Percentiles rank a stretch among this genome's conserved stretches.
Evolutionary conservation across 53 echinoderm and acorn worm species (phyloP).

Genomic region (Actinopyga echinites): DNA sequence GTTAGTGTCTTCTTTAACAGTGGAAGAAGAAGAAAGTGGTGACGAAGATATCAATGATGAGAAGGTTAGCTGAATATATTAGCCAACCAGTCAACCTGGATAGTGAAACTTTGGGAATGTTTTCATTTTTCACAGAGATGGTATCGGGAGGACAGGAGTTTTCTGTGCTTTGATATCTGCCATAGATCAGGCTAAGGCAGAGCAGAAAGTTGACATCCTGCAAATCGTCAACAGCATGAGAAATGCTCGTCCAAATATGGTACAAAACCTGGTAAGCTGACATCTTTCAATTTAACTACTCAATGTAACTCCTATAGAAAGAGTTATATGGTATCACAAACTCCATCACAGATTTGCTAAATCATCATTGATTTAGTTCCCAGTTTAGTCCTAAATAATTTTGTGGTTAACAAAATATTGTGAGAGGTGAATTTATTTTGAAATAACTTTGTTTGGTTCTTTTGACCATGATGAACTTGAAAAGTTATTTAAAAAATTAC

Average conservation of each 20-base stretch:
- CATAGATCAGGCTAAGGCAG: conserved; percentile 61
- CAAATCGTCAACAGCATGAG: conserved; percentile 72
- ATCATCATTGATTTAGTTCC: too few relatives aligned
- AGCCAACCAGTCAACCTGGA: background rate
- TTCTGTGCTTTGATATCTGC: conserved; percentile 62
- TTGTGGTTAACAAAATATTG: too few relatives aligned
- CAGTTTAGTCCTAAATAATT: too few relatives aligned
- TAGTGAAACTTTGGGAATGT: background rate
- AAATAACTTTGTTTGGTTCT: too few relatives aligned
- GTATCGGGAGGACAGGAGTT: conserved; percentile 55
- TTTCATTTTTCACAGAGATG: conserved; percentile 52
- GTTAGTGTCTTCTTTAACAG: too few relatives aligned
- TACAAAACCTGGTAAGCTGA: conserved; percentile 59
- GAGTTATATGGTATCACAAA: background rate
- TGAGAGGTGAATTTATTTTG: too few relatives aligned
- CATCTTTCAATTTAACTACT: background rate
- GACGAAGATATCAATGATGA: too few relatives aligned
- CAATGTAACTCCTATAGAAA: background rate
- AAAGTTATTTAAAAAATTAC: too few relatives aligned
- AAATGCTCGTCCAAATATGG: conserved; percentile 52
- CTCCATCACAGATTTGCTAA: background rate
- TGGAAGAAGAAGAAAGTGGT: too few relatives aligned
- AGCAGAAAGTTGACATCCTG: conserved; percentile 68
- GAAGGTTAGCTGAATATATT: too few relatives aligned
- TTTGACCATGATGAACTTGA: too few relatives aligned